Evolutionary conservation across 2,113 vertebrate species (phyloP).

Genomic region (Choloepus hoffmanni): DNA sequence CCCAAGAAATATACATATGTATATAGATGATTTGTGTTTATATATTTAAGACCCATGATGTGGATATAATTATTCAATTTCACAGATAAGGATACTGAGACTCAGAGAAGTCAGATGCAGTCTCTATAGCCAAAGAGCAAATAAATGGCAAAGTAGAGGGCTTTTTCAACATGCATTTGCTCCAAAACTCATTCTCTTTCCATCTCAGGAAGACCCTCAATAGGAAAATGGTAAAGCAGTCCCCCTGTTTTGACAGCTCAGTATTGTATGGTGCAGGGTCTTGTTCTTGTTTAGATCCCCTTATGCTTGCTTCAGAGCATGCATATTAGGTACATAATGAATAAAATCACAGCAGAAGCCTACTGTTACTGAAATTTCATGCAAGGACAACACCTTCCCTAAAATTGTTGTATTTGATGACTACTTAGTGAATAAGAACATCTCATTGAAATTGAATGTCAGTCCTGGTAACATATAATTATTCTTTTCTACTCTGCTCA

Average conservation of each 20-base stretch:
- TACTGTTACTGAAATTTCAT: background rate
- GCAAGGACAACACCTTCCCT: background rate
- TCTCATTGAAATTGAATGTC: conserved; percentile 48
- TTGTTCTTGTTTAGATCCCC: background rate
- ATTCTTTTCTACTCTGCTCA: background rate
- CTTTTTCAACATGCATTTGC: background rate
- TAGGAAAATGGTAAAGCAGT: background rate
- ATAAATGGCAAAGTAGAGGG: background rate
- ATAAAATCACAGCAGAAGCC: background rate
- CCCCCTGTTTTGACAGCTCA: background rate
- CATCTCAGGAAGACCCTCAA: background rate
- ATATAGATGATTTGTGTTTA: background rate
- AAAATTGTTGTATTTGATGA: conserved; percentile 19
- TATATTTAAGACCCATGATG: background rate
- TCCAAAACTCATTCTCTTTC: background rate
- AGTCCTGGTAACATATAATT: conserved; percentile 11
- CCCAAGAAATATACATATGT: background rate
- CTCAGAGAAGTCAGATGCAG: background rate
- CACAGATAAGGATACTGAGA: background rate
- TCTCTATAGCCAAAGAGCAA: background rate
- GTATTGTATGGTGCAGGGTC: background rate
- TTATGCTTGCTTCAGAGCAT: background rate
- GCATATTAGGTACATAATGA: background rate
- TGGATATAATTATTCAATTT: conserved; percentile 16
- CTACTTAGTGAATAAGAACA: conserved; percentile 50